A percentile compares a stretch with the other conserved stretches of the same genome.
These are phyloP conservation scores for Sipha maydis DNA, from an alignment of 2,888 invertebrate species.

Conservation along the genomic window DNA sequence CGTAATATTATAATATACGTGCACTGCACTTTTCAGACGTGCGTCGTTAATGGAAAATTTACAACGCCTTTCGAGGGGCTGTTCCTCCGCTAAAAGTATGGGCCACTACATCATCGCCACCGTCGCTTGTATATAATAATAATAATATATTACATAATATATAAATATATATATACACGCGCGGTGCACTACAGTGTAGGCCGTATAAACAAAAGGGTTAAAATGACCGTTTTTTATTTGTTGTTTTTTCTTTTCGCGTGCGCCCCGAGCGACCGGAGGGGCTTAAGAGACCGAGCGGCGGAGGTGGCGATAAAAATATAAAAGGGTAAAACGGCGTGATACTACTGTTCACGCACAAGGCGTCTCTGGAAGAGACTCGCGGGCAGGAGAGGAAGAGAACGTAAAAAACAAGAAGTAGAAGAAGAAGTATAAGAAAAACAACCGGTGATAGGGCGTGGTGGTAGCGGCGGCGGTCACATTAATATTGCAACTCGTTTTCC, in stretches of 20 bases:
- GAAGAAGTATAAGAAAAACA: conserved; percentile 5
- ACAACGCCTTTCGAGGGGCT: background rate
- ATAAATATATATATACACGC: too few relatives aligned
- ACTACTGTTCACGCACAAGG: background rate
- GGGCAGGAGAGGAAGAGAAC: background rate
- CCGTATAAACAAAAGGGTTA: background rate
- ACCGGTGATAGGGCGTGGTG: background rate
- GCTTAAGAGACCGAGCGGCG: background rate
- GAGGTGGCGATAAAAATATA: conserved; percentile 14
- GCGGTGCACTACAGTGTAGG: background rate
- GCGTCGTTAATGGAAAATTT: background rate
- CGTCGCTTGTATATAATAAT: background rate
- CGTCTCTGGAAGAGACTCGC: background rate
- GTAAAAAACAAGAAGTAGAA: background rate
- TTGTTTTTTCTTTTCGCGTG: background rate
- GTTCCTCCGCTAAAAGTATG: background rate
- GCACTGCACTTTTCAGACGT: background rate
- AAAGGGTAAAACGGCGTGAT: background rate
- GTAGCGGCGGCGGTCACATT: conserved; percentile 47
- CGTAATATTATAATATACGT: background rate
- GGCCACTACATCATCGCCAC: background rate
- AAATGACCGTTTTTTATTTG: conserved; percentile 28
- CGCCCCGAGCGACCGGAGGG: background rate
- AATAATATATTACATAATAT: too few relatives aligned
- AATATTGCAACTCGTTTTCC: conserved; percentile 58